Conservation (phyloP, 37 sponge, comb jelly and placozoan genomes). For the Amphimedon queenslandica region DNA sequence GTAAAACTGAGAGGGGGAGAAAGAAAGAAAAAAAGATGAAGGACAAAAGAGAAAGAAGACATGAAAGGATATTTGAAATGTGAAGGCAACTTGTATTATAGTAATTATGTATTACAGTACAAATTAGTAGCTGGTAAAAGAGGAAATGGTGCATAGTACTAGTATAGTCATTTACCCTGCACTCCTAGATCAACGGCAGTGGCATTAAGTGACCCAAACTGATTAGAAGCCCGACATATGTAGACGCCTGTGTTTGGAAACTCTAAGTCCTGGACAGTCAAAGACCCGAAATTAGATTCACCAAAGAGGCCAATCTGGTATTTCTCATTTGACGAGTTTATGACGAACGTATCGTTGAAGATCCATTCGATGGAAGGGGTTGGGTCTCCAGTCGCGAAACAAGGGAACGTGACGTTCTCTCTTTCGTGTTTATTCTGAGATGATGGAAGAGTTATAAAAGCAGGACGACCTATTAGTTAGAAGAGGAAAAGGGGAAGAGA, state of each 20-base stretch:
- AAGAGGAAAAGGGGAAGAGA: too few relatives aligned
- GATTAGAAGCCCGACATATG: not conserved
- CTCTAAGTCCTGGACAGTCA: not conserved
- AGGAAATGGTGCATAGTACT: not conserved
- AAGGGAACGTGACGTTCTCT: slow-evolving; percentile 1
- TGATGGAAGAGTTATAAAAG: not conserved
- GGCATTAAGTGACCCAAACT: not conserved
- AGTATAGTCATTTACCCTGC: not conserved
- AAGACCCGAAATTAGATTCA: not conserved
- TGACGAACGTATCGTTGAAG: not conserved
- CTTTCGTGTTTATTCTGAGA: not conserved
- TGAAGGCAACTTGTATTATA: too few relatives aligned
- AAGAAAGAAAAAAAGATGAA: too few relatives aligned
- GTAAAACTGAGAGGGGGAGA: too few relatives aligned
- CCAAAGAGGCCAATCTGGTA: not conserved
- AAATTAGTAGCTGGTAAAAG: too few relatives aligned
- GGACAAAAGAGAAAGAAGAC: too few relatives aligned
- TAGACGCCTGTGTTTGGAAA: not conserved
- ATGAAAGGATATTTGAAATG: too few relatives aligned
- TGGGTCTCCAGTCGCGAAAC: slow-evolving; percentile 10
- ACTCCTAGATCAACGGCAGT: not conserved
- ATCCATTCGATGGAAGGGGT: not conserved
- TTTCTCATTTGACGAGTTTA: not conserved
- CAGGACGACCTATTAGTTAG: not conserved
- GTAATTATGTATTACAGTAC: too few relatives aligned